Evolutionary conservation across 2,113 vertebrate genomes (phyloP).

Genomic region (Eclectus roratus): DNA sequence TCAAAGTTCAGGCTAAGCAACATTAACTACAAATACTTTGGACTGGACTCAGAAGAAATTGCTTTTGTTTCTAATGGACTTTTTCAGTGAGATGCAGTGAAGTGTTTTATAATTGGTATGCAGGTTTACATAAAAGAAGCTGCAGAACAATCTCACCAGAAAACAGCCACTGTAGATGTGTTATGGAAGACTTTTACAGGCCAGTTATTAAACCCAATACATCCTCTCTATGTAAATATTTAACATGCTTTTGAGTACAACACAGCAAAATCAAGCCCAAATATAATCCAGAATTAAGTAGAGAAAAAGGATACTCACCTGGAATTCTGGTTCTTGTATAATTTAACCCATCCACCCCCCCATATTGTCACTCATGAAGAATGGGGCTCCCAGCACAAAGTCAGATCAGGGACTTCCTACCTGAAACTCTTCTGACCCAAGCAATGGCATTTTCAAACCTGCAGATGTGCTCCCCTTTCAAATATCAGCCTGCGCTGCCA

Average conservation of each 20-base stretch:
- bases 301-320: constrained; percentile 2
- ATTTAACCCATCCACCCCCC: background rate
- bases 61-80: constrained; percentile 30
- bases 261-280: background rate
- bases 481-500: background rate
- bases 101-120: constrained; percentile 14
- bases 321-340: background rate
- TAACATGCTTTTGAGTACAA: constrained; percentile 24
- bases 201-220: background rate
- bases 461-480: background rate
- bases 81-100: background rate
- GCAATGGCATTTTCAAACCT: background rate
- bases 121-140: background rate
- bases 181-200: constrained; percentile 64
- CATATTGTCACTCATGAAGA: background rate
- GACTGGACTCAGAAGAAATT: constrained; percentile 51
- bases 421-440: background rate
- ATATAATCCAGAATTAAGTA: background rate
- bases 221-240: background rate
- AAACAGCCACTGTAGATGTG: constrained; percentile 71
- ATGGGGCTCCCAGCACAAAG: constrained; percentile 26
- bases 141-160: constrained; percentile 4
- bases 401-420: constrained; percentile 10
- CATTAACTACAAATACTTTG: constrained; percentile 60
- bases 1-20: constrained; percentile 60